These are phyloP conservation scores for Masticophis lateralis DNA, from an alignment of 2,797 vertebrate genomes.

Conservation along the genomic window DNA sequence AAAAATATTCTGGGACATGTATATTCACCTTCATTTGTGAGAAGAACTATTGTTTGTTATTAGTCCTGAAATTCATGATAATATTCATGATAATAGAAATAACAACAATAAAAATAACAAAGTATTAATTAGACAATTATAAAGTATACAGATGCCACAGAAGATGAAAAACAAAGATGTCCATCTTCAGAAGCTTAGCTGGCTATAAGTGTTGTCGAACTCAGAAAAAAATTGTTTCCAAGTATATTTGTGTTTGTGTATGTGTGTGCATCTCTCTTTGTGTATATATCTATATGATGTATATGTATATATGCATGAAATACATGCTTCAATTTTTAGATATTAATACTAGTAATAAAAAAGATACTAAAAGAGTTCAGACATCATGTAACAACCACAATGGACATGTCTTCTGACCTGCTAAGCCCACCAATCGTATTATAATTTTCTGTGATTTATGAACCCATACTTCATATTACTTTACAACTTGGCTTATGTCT, in stretches of 20 bases:
- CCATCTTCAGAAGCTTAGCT: background rate
- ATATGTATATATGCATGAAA: background rate
- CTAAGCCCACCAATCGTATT: background rate
- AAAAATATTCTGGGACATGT: no score
- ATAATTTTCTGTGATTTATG: background rate
- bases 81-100: background rate
- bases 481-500: background rate
- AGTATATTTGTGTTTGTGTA: background rate
- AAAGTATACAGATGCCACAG: background rate
- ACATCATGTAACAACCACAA: background rate
- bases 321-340: background rate
- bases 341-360: background rate
- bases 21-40: no score
- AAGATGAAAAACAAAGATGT: background rate
- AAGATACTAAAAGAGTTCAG: background rate
- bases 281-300: no score
- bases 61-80: no score
- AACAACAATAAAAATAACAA: background rate
- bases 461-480: background rate
- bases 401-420: background rate
- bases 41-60: no score
- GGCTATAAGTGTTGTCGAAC: background rate
- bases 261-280: no score
- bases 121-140: background rate
- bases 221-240: background rate